Conservation (phyloP, 2,113 vertebrate genomes). For the Platycercus adscitus region DNA sequence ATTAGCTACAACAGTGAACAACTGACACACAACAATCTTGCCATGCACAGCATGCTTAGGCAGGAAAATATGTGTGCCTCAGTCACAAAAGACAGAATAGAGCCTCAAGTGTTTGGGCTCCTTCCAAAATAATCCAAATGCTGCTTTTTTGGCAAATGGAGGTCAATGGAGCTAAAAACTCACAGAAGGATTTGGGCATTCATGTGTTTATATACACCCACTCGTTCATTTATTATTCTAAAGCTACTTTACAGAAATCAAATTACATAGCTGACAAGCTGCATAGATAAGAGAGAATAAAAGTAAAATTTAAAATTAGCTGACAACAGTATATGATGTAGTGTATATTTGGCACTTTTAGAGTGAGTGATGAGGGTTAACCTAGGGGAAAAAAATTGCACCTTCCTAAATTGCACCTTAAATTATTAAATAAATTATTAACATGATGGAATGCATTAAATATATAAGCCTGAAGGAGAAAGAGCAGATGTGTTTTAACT, state of each 20-base stretch:
- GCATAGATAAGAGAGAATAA: conserved; percentile 68
- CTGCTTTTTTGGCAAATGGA: conserved; percentile 65
- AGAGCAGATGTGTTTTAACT: not conserved
- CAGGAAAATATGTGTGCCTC: conserved; percentile 64
- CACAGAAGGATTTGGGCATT: conserved; percentile 69
- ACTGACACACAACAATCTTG: conserved; percentile 53
- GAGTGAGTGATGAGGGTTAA: conserved; percentile 41
- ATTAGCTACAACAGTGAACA: conserved; percentile 56
- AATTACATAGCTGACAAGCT: conserved; percentile 73
- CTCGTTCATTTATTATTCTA: conserved; percentile 72
- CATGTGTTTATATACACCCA: conserved; percentile 70
- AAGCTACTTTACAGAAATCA: conserved; percentile 72
- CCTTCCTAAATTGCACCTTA: conserved; percentile 56
- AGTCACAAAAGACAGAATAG: conserved; percentile 64
- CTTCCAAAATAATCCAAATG: conserved; percentile 74
- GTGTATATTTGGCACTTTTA: conserved; percentile 31
- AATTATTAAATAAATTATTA: conserved; percentile 68
- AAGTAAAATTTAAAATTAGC: conserved; percentile 64
- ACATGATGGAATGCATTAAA: conserved; percentile 51
- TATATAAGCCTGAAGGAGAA: conserved; percentile 49
- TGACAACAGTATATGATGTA: conserved; percentile 54
- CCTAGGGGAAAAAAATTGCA: not conserved
- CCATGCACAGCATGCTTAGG: conserved; percentile 59
- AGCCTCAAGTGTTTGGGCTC: conserved; percentile 68
- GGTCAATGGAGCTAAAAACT: conserved; percentile 73